Base-by-base conservation (phyloP, 2,113 vertebrate genomes). In the Blennius ocellaris region DNA sequence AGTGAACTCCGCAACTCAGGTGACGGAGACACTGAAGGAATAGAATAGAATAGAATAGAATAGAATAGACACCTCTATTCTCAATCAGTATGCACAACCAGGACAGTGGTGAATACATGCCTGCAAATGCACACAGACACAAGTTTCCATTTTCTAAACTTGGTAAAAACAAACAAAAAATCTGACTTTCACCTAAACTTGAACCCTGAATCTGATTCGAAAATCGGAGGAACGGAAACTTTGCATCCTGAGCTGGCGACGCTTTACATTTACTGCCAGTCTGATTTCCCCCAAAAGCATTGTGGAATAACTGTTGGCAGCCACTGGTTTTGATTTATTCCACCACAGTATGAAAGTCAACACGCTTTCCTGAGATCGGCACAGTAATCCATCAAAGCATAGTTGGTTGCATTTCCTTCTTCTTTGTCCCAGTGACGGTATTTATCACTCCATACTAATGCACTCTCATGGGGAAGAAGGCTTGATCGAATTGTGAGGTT, bases 1-100 rank as follows among this genome's bases (percentile, higher is more conserved):
- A 9, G 56, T 91, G 81, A 88, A 90, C 88, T 70, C 77, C 6
- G 37, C 16, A 16, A 51, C 30, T 48, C 11, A 79, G 67, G 71
- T 43, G 68, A 47, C 39, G 30, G 56, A 64, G 56, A 78, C 68
- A 71, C 30, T 44, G 62, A 72, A 36, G 66, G 62, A 51, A 77
- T 57, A 69, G 30, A 48, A 0, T 30, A 4, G 21, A 30, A 30
- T 2, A 30, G 21, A 30, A 30, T 57, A 69, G 30, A 48, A 0
- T 30, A 4, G 21, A 30, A 30, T 2, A 30, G 21, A 30, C 2
- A 30, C 21, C 21, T 30, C 21, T 30, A 30, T 2, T 30, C 21
- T 30, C 2, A 30, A 30, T 30, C 21, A 30, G 21, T 2, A 30
- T 30, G 21, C 4, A 30, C 21, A 30, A 2, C 4, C 21, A 30